Evolutionary conservation across 2,797 vertebrate genomes (phyloP).

Genomic region (Chaetodon trifasciatus): DNA sequence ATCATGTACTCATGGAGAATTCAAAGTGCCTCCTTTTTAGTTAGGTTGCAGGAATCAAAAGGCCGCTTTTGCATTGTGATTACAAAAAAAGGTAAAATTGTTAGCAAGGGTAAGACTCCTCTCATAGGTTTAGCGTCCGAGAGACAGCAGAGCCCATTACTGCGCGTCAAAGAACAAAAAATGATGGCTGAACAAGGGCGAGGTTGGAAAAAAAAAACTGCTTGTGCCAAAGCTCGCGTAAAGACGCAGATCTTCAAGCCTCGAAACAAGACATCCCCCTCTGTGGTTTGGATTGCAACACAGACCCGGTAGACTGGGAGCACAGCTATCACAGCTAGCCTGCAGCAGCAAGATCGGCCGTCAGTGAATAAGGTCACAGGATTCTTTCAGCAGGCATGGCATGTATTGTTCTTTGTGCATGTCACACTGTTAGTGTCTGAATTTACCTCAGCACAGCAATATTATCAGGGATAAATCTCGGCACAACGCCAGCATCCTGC

Average conservation of each 20-base stretch:
- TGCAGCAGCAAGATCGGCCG: conserved; percentile 32
- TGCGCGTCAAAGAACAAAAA: conserved; percentile 41
- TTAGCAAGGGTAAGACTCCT: conserved; percentile 54
- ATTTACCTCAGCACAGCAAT: conserved; percentile 52
- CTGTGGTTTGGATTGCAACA: conserved; percentile 36
- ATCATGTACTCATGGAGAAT: conserved; percentile 71
- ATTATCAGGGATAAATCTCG: conserved; percentile 50
- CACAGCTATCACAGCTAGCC: conserved; percentile 28
- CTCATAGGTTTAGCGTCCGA: conserved; percentile 39
- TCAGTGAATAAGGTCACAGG: conserved; percentile 51
- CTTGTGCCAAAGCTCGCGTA: conserved; percentile 41
- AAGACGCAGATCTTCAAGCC: conserved; percentile 42
- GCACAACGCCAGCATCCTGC: conserved; percentile 51
- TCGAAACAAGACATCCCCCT: conserved; percentile 26
- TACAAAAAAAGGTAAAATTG: conserved; percentile 48
- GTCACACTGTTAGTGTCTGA: conserved; percentile 59
- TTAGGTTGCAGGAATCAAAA: conserved; percentile 83
- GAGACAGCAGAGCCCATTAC: conserved; percentile 47
- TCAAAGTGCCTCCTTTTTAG: conserved; percentile 79
- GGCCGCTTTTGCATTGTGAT: conserved; percentile 79
- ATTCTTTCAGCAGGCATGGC: conserved; percentile 46
- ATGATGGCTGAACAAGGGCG: conserved; percentile 34
- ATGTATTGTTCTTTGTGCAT: conserved; percentile 46
- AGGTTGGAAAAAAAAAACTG: conserved; percentile 16
- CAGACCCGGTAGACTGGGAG: conserved; percentile 11